Evolutionary conservation across 92 coral and sea anemone genomes (phyloP).

Genomic region (Heteractis magnifica): DNA sequence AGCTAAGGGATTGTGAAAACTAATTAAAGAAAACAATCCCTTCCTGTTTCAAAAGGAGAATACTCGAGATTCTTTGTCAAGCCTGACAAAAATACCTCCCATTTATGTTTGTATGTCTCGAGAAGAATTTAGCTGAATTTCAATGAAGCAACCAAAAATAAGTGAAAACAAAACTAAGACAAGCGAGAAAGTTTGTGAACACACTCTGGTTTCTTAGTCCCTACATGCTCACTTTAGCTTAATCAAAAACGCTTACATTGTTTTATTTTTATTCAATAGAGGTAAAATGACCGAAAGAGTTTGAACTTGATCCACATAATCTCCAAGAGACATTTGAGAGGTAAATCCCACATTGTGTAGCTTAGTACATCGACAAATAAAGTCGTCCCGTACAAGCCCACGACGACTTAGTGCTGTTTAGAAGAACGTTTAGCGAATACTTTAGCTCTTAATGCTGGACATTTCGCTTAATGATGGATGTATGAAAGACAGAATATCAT

Average conservation of each 20-base stretch:
- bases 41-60: slow-evolving; percentile 37
- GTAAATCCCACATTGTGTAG: slow-evolving; percentile 10
- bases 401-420: slow-evolving; percentile 9
- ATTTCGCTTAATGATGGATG: not conserved
- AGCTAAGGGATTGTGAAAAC: slow-evolving; percentile 38
- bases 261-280: slow-evolving; percentile 6
- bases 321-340: slow-evolving; percentile 7
- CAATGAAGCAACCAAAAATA: not conserved
- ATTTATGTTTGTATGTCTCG: not conserved
- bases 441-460: slow-evolving; percentile 4
- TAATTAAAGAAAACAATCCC: slow-evolving; percentile 29
- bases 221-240: not conserved
- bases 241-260: not conserved
- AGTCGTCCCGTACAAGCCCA: slow-evolving; percentile 12
- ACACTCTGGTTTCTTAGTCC: not conserved
- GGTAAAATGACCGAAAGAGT: slow-evolving; percentile 4
- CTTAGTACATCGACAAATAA: slow-evolving; percentile 19
- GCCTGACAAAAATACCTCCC: not conserved
- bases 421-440: slow-evolving; percentile 19
- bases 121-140: not conserved
- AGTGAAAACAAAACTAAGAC: not conserved
- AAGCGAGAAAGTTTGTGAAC: not conserved
- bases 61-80: slow-evolving; percentile 24
- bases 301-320: slow-evolving; percentile 28
- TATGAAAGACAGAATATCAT: not conserved